Conservation (phyloP, 2,113 vertebrate genomes). For the Chlorodrepanis virens region DNA sequence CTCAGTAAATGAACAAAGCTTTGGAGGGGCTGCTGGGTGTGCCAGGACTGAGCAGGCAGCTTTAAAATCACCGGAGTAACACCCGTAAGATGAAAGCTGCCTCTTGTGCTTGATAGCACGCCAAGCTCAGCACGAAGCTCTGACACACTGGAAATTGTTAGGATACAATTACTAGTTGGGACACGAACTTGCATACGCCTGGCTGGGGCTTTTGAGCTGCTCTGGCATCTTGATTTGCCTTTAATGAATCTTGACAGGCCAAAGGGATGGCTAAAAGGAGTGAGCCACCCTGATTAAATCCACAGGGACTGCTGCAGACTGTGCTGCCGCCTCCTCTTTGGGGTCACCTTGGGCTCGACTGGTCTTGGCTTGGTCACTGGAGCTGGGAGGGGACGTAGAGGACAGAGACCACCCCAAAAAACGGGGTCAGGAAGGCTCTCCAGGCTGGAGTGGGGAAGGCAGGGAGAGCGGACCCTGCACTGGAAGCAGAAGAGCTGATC, state of each 20-base stretch:
- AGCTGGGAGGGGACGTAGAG: not conserved
- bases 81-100: slow-evolving; percentile 67
- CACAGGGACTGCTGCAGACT: not conserved
- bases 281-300: not conserved
- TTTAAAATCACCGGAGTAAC: slow-evolving; percentile 55
- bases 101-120: slow-evolving; percentile 56
- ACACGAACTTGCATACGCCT: slow-evolving; percentile 49
- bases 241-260: slow-evolving; percentile 30
- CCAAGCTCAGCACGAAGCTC: slow-evolving; percentile 51
- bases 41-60: slow-evolving; percentile 55
- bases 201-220: slow-evolving; percentile 35
- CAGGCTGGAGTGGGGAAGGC: not conserved
- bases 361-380: not conserved
- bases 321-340: not conserved
- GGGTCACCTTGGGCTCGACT: not conserved
- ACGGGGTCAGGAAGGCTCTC: accelerated
- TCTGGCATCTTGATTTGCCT: slow-evolving; percentile 41
- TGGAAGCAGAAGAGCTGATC: not conserved
- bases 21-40: slow-evolving; percentile 52
- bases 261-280: not conserved
- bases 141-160: slow-evolving; percentile 68
- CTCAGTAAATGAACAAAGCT: slow-evolving; percentile 14
- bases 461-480: not conserved
- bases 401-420: not conserved
- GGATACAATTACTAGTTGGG: slow-evolving; percentile 63